Evolutionary conservation across 2,888 invertebrate species (phyloP).

Genomic region (Meloe dianella): DNA sequence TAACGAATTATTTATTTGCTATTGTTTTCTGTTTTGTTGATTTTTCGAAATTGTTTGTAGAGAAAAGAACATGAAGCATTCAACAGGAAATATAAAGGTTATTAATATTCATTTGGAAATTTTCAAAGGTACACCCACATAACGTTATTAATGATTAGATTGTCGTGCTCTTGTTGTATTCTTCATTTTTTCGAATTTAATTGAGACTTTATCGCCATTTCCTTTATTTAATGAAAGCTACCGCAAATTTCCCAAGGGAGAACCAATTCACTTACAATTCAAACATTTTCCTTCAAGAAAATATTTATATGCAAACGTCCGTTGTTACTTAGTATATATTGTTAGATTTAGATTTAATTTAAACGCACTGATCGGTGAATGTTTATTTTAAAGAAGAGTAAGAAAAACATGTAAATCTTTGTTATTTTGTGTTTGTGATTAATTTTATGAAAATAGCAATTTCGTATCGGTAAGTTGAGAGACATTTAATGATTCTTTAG

Average conservation of each 20-base stretch:
- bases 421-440: not conserved
- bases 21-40: not conserved
- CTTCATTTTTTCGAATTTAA: conserved; percentile 23
- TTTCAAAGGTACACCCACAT: not conserved
- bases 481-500: not conserved
- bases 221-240: conserved; percentile 29
- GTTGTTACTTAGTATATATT: conserved; percentile 15
- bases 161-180: conserved; percentile 16
- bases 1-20: not conserved
- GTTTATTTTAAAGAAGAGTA: no score
- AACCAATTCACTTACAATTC: conserved; percentile 28
- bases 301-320: conserved; percentile 26
- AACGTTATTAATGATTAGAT: conserved; percentile 16
- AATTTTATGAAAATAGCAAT: not conserved
- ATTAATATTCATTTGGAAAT: not conserved
- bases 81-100: not conserved
- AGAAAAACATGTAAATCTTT: no score
- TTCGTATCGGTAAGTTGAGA: not conserved
- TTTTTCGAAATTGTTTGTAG: not conserved
- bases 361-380: no score
- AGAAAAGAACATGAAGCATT: not conserved
- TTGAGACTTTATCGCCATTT: conserved; percentile 29
- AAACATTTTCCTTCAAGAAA: conserved; percentile 23
- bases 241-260: conserved; percentile 27
- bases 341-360: not conserved